phyloP scores from a whole-genome alignment of 2,888 invertebrate species.

The Parochlus steinenii region DNA sequence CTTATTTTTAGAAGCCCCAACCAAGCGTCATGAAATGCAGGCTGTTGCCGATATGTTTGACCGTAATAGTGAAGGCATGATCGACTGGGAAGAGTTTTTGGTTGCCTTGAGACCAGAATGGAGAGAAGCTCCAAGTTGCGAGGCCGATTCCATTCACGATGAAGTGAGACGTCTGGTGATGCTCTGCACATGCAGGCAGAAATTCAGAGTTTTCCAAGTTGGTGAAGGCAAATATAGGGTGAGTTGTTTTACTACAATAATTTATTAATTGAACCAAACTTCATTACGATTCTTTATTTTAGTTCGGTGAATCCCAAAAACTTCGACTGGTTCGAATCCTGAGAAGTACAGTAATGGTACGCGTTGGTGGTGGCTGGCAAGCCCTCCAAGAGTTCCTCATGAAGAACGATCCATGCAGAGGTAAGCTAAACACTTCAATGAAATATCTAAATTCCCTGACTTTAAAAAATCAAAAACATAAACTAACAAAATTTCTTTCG shows the following conservation, averaged over 20 bases:
- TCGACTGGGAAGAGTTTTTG: slow-evolving; percentile 99
- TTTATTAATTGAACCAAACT: background rate
- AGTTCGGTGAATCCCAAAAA: slow-evolving; percentile 99
- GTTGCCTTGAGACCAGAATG: slow-evolving; percentile 90
- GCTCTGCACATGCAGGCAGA: slow-evolving; percentile 94
- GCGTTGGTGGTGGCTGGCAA: slow-evolving; percentile 99
- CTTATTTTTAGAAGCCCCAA: slow-evolving; percentile 73
- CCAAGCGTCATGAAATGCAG: slow-evolving; percentile 94
- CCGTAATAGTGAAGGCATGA: slow-evolving; percentile 81
- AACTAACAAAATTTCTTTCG: slow-evolving; percentile 10
- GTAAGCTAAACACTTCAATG: slow-evolving; percentile 43
- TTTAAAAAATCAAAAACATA: slow-evolving; percentile 13
- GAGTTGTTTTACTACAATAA: slow-evolving; percentile 27
- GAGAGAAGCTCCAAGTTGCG: slow-evolving; percentile 73
- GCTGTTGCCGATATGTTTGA: slow-evolving; percentile 97
- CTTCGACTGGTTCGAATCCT: slow-evolving; percentile 93
- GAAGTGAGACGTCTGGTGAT: slow-evolving; percentile 93
- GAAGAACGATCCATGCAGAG: slow-evolving; percentile 99
- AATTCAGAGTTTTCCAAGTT: slow-evolving; percentile 97
- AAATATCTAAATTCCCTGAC: slow-evolving; percentile 7
- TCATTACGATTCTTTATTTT: slow-evolving; percentile 19
- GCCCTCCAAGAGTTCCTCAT: slow-evolving; percentile 97
- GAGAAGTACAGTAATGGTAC: slow-evolving; percentile 98
- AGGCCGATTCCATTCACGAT: slow-evolving; percentile 93
- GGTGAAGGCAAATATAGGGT: slow-evolving; percentile 99